Conservation (phyloP, 2,888 invertebrate genomes). For the Xestia sexstrigata region DNA sequence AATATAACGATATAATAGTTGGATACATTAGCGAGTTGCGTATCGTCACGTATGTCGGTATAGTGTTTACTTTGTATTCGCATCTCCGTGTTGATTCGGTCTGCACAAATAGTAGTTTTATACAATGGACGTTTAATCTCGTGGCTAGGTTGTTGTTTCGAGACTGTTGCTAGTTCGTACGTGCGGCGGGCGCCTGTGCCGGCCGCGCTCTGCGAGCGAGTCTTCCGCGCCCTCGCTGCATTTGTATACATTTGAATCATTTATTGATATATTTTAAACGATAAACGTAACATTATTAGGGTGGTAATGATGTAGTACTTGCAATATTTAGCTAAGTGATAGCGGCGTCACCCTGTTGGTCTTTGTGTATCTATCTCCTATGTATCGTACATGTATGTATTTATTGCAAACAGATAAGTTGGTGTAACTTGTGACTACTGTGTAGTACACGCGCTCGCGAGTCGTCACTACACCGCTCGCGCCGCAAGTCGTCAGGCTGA, state of each 20-base stretch:
- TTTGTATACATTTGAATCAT: conserved; percentile 83
- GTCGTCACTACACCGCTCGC: conserved; percentile 56
- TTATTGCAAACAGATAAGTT: conserved; percentile 77
- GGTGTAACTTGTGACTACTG: conserved; percentile 82
- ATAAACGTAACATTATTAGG: conserved; percentile 81
- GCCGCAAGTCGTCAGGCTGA: conserved; percentile 54
- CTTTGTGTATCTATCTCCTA: conserved; percentile 76
- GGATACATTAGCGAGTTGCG: conserved; percentile 74
- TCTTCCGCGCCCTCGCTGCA: conserved; percentile 77
- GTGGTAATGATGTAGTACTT: conserved; percentile 87
- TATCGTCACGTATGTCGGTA: conserved; percentile 73
- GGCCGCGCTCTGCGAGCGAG: conserved; percentile 61
- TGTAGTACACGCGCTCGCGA: conserved; percentile 78
- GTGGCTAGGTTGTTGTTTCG: conserved; percentile 75
- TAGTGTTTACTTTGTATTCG: conserved; percentile 71
- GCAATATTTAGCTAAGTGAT: conserved; percentile 87
- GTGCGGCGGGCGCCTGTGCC: conserved; percentile 33
- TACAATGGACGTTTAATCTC: conserved; percentile 76
- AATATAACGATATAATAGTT: conserved; percentile 71
- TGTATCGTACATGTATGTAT: conserved; percentile 78
- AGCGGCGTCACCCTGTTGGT: conserved; percentile 81
- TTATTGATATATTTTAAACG: conserved; percentile 82
- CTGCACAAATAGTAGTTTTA: conserved; percentile 84
- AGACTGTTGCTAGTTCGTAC: conserved; percentile 71
- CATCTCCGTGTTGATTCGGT: conserved; percentile 74